A percentile compares a stretch with the other conserved stretches of the same genome.
These are phyloP conservation scores for Holothuria leucospilota DNA, from an alignment of 53 echinoderm and acorn worm species.

Conservation along the genomic window DNA sequence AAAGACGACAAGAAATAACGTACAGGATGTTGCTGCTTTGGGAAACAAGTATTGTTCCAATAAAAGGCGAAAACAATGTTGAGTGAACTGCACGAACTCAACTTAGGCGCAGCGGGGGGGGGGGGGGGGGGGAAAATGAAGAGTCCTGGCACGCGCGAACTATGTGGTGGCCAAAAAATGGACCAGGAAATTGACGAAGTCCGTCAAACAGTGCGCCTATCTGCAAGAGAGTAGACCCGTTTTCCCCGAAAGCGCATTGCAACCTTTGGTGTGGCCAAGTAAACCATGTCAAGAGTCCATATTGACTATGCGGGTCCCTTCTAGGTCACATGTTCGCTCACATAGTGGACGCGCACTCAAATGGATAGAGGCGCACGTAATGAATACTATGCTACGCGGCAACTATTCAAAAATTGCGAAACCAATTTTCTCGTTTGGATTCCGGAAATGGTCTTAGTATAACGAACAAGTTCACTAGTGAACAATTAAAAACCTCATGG, in stretches of 20 bases:
- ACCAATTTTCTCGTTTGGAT: background rate
- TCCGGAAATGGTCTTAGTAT: background rate
- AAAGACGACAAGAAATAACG: constrained; percentile 52
- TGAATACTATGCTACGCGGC: background rate
- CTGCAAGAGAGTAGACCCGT: constrained; percentile 5
- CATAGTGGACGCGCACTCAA: constrained; percentile 70
- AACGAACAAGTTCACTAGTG: too few species aligned
- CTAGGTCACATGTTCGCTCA: constrained; percentile 61
- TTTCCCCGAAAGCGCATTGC: constrained; percentile 57
- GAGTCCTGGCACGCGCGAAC: constrained; percentile 56
- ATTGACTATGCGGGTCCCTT: constrained; percentile 75
- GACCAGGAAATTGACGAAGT: constrained; percentile 58
- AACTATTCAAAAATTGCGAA: too few species aligned
- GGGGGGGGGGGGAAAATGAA: too few species aligned
- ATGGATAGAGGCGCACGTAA: constrained; percentile 60
- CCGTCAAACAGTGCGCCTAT: constrained; percentile 5
- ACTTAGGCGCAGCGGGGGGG: too few species aligned
- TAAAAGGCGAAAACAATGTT: constrained; percentile 34
- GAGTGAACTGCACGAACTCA: constrained; percentile 52
- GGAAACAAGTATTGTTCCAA: constrained; percentile 47
- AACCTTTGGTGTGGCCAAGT: constrained; percentile 65
- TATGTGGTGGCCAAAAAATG: constrained; percentile 66
- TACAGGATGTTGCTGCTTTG: constrained; percentile 62
- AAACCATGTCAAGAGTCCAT: constrained; percentile 63
- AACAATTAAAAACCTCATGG: too few species aligned